These are phyloP conservation scores for Picathartes gymnocephalus DNA, from an alignment of 2,113 vertebrate species.

Conservation along the genomic window DNA sequence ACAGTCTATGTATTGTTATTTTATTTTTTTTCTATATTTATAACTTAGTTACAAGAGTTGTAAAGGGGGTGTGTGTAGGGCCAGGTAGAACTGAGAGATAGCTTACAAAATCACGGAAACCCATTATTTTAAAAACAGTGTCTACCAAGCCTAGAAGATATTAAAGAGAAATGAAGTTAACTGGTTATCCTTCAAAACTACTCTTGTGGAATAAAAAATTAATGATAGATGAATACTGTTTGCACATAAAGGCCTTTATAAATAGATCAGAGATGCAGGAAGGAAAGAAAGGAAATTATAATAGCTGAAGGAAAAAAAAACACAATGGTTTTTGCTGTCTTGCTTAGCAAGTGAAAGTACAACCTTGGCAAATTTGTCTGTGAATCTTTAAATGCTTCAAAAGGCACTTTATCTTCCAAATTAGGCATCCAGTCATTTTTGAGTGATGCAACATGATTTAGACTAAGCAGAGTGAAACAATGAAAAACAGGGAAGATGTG, in stretches of 20 bases:
- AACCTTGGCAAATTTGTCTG: background rate
- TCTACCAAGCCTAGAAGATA: background rate
- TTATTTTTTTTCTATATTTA: background rate
- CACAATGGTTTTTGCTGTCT: background rate
- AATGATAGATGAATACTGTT: background rate
- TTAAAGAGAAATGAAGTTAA: background rate
- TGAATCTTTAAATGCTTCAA: background rate
- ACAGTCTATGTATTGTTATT: background rate
- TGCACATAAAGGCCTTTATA: background rate
- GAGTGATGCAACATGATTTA: background rate
- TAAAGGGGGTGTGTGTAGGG: background rate
- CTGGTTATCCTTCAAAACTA: slow-evolving; percentile 23
- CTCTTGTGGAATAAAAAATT: slow-evolving; percentile 10
- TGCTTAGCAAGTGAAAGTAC: background rate
- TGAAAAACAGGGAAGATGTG: background rate
- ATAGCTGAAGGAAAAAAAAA: background rate
- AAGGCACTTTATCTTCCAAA: background rate
- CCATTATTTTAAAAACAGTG: background rate
- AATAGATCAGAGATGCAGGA: slow-evolving; percentile 19
- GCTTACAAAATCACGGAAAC: background rate
- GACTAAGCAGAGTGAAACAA: background rate
- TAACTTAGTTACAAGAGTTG: background rate
- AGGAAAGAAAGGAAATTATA: background rate
- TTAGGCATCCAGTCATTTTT: background rate
- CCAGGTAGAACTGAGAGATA: background rate